phyloP scores from a whole-genome alignment of 2,888 invertebrate species.

The Podotricha telesiphe region DNA sequence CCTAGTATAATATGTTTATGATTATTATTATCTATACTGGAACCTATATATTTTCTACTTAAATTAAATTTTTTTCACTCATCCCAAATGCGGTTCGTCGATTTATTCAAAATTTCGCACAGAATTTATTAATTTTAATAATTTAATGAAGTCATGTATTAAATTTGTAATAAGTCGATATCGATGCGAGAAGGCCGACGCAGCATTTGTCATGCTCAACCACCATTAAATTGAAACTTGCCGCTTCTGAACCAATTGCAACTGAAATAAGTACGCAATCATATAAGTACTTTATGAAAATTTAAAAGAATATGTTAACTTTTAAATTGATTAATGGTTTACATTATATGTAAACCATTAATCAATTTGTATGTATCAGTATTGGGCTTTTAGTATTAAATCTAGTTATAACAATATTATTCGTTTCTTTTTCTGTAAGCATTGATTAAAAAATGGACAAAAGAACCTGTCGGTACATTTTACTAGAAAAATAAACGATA shows the following conservation, averaged over 20 bases:
- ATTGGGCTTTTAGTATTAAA: too few species aligned
- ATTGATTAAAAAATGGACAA: too few species aligned
- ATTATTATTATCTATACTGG: conserved; percentile 19
- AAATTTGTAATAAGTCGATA: conserved; percentile 44
- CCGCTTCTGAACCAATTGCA: conserved; percentile 72
- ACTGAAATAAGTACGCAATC: conserved; percentile 59
- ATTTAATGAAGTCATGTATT: conserved; percentile 38
- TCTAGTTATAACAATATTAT: too few species aligned
- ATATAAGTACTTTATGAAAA: conserved; percentile 39
- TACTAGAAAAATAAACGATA: too few species aligned
- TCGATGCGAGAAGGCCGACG: conserved; percentile 55
- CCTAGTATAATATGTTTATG: too few species aligned
- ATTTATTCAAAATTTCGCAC: neutral
- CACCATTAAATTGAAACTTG: conserved; percentile 82
- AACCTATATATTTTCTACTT: neutral
- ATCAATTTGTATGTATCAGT: neutral
- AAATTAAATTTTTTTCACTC: neutral
- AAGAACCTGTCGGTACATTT: too few species aligned
- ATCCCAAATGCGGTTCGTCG: neutral
- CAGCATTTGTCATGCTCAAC: conserved; percentile 73
- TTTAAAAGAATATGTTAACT: conserved; percentile 10
- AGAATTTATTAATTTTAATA: conserved; percentile 21
- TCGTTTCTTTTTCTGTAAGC: too few species aligned
- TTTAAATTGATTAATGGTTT: neutral
- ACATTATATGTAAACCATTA: too few species aligned